Conservation (phyloP, 1,140 invertebrate species). For the Heliconius himera region DNA sequence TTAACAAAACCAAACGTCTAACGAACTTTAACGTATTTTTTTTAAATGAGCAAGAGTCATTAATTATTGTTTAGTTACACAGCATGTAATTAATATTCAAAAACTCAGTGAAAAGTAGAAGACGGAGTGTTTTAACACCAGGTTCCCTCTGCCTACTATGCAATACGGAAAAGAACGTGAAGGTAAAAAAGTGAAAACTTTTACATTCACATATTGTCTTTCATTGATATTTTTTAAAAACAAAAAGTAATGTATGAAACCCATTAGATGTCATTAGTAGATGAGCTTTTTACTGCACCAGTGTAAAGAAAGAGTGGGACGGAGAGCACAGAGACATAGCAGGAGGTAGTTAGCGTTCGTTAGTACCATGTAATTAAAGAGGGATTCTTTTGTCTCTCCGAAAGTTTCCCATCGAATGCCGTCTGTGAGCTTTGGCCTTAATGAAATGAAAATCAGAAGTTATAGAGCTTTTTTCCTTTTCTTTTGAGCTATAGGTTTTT, state of each 20-base stretch:
- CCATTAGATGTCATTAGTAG: background rate
- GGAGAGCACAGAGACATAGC: background rate
- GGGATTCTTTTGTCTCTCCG: background rate
- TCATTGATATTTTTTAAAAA: background rate
- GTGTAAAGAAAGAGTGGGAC: background rate
- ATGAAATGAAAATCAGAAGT: slow-evolving; percentile 9
- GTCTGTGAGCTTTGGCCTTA: slow-evolving; percentile 2
- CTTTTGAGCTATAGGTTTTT: background rate
- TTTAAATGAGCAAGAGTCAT: too few relatives aligned
- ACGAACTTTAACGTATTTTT: too few relatives aligned
- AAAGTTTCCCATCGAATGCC: background rate
- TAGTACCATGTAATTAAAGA: background rate
- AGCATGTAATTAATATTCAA: too few relatives aligned
- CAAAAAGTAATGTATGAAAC: background rate
- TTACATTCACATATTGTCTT: too few relatives aligned
- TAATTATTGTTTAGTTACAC: too few relatives aligned
- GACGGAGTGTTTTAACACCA: too few relatives aligned
- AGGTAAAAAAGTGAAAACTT: too few relatives aligned
- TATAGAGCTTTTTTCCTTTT: background rate
- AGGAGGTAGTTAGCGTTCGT: background rate
- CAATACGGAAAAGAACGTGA: too few relatives aligned
- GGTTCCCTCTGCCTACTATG: too few relatives aligned
- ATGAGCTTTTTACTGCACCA: background rate
- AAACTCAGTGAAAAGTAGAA: too few relatives aligned
- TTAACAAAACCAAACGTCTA: too few relatives aligned